Evolutionary conservation across 1,140 invertebrate species (phyloP).

Genomic region (Lucilia sericata): DNA sequence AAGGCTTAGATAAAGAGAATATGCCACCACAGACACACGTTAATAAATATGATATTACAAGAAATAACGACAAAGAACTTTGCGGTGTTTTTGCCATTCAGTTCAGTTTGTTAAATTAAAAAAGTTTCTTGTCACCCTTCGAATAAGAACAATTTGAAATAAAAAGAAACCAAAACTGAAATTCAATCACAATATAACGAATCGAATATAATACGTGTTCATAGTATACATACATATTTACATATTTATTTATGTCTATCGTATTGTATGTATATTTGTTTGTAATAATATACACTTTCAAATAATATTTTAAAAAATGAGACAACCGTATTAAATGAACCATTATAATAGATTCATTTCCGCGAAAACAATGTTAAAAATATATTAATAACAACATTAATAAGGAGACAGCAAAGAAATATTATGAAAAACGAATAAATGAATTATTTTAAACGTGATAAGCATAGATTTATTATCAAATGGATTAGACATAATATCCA

Average conservation of each 20-base stretch:
- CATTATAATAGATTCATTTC: neutral
- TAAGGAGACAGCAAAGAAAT: neutral
- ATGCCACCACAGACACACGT: neutral
- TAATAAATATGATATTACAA: neutral
- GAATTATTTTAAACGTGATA: too few relatives aligned
- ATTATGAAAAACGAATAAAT: neutral
- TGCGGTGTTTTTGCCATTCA: neutral
- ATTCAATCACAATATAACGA: conserved; percentile 22
- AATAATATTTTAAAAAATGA: neutral
- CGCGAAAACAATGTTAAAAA: neutral
- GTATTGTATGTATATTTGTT: neutral
- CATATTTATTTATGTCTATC: neutral
- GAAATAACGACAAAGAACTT: neutral
- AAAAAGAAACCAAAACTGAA: conserved; percentile 9
- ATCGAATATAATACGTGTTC: conserved; percentile 26
- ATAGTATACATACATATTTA: neutral
- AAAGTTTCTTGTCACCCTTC: conserved; percentile 20
- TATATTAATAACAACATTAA: neutral
- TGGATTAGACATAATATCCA: too few relatives aligned
- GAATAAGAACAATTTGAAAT: neutral
- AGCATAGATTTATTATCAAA: too few relatives aligned
- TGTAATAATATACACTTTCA: neutral
- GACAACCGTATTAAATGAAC: neutral
- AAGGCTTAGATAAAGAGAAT: neutral
- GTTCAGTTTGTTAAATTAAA: conserved; percentile 21